Evolutionary conservation across 2,797 vertebrate species (phyloP).

Genomic region (Argentina silus): DNA sequence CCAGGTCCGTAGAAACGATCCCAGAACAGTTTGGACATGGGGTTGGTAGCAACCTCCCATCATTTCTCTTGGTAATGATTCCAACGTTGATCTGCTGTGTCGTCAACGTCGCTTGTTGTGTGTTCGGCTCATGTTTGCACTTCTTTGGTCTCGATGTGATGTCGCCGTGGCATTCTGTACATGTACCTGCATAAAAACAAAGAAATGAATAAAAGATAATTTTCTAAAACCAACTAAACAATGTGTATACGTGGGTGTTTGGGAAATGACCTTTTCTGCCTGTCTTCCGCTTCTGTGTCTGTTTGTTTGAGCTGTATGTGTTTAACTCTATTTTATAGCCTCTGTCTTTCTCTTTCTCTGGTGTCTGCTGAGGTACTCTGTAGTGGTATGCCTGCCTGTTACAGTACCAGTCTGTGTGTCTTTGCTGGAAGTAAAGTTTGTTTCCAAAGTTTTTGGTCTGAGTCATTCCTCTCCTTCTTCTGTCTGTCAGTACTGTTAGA

Average conservation of each 20-base stretch:
- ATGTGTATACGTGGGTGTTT: constrained; percentile 16
- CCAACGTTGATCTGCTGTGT: constrained; percentile 42
- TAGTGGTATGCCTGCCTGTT: no score
- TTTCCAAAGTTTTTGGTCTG: not conserved
- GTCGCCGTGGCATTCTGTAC: constrained; percentile 48
- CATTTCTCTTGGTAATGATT: constrained; percentile 40
- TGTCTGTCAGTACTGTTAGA: constrained; percentile 6
- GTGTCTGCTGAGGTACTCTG: constrained; percentile 34
- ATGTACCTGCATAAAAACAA: constrained; percentile 36
- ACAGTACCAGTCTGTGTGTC: not conserved
- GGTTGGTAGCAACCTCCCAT: no score
- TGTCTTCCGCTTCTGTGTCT: not conserved
- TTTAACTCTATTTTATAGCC: no score
- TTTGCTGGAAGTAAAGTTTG: not conserved
- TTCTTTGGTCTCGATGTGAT: constrained; percentile 55
- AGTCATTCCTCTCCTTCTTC: not conserved
- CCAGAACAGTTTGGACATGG: no score
- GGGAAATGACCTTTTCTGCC: constrained; percentile 18
- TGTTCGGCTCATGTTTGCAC: constrained; percentile 53
- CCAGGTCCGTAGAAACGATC: no score
- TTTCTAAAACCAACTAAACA: constrained; percentile 24
- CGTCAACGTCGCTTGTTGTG: constrained; percentile 62
- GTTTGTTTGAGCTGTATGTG: not conserved
- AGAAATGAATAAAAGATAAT: constrained; percentile 15
- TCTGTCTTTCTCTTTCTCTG: not conserved